Percentiles rank a stretch among this genome's conserved stretches.
Conservation (phyloP, 2,888 invertebrate genomes). For the Autographa pulchrina region DNA sequence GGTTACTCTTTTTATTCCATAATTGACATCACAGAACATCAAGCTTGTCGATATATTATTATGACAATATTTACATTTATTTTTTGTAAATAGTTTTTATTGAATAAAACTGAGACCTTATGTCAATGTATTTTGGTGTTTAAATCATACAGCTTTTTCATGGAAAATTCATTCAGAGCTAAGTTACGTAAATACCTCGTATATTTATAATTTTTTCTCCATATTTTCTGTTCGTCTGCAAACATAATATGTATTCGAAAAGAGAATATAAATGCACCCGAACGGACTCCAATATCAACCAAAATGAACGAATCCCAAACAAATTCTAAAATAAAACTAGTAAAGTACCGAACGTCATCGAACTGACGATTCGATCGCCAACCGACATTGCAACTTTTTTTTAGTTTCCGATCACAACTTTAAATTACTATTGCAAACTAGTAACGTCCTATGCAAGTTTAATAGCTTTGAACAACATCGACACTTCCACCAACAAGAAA, state of each 20-base stretch:
- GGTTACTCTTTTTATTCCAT: no score
- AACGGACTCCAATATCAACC: constrained; percentile 13
- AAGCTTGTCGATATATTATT: no score
- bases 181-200: no score
- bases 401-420: constrained; percentile 75
- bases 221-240: background rate
- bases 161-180: no score
- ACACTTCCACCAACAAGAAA: constrained; percentile 40
- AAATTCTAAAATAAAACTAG: constrained; percentile 21
- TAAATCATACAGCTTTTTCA: no score
- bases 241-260: constrained; percentile 11
- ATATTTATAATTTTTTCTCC: background rate
- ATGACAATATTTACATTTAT: no score
- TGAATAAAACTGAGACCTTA: no score
- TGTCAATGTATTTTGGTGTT: no score
- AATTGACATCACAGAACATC: no score
- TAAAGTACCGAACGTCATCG: constrained; percentile 20
- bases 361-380: constrained; percentile 49
- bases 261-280: constrained; percentile 7
- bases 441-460: constrained; percentile 73
- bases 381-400: constrained; percentile 61
- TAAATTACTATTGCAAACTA: constrained; percentile 81
- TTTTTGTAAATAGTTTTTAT: no score
- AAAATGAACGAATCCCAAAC: constrained; percentile 24
- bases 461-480: constrained; percentile 69